These are phyloP conservation scores for Atrichornis clamosus DNA, from an alignment of 2,113 vertebrate species.

Conservation along the genomic window DNA sequence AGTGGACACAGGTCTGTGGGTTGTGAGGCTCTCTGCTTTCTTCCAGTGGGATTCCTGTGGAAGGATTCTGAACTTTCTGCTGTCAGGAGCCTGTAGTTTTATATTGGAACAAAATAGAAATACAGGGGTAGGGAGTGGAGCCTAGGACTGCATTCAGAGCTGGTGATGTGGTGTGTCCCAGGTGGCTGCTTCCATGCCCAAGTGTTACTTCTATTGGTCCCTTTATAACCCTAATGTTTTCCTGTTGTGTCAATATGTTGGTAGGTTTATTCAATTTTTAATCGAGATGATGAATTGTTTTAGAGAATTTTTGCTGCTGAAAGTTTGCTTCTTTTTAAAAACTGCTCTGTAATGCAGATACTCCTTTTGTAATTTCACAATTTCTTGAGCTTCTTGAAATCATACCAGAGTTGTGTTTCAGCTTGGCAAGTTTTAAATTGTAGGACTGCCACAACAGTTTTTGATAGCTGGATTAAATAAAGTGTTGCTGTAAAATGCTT, in stretches of 20 bases:
- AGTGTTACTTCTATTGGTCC: not conserved
- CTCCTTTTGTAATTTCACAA: not conserved
- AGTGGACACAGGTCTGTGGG: not conserved
- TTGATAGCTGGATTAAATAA: slow-evolving; percentile 28
- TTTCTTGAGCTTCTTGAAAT: not conserved
- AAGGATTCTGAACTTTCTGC: not conserved
- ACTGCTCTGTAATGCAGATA: not conserved
- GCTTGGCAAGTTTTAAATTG: not conserved
- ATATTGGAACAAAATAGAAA: not conserved
- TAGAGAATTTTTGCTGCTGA: not conserved
- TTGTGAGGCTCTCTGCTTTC: not conserved
- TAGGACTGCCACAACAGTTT: not conserved
- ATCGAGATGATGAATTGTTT: not conserved
- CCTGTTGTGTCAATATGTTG: not conserved
- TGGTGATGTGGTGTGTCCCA: not conserved
- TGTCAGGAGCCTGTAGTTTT: not conserved
- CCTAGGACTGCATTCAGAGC: not conserved
- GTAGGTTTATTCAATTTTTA: not conserved
- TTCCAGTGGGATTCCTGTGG: not conserved
- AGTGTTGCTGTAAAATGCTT: not conserved
- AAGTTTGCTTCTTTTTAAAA: not conserved
- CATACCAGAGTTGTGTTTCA: not conserved
- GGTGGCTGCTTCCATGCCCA: not conserved
- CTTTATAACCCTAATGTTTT: not conserved
- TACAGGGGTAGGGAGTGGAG: not conserved